These are phyloP conservation scores for Zaprionus kolodkinae DNA, from an alignment of 1,140 invertebrate species.

Conservation along the genomic window DNA sequence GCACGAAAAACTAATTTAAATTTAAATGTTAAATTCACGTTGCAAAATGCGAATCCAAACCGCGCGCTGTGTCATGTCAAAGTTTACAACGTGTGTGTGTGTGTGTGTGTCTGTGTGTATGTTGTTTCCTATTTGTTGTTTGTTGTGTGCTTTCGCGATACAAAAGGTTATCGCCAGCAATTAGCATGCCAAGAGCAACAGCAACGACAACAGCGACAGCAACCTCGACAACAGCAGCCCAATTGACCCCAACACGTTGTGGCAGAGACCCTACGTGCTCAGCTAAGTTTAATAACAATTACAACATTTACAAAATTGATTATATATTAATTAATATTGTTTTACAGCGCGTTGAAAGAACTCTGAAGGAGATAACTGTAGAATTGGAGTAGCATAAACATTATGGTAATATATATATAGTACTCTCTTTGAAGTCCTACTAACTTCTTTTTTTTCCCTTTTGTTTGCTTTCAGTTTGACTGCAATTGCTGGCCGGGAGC, in stretches of 20 bases:
- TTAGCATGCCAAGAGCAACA: conserved; percentile 48
- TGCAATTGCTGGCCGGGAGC: neutral
- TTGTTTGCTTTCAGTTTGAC: neutral
- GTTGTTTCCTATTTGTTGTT: conserved; percentile 21
- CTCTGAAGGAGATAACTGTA: neutral
- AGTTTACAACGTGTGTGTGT: conserved; percentile 18
- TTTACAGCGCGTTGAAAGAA: neutral
- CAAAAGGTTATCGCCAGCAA: conserved; percentile 58
- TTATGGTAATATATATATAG: neutral
- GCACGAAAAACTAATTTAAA: conserved; percentile 67
- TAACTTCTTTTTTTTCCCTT: neutral
- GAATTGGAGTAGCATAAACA: neutral
- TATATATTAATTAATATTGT: neutral
- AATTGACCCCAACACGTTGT: conserved; percentile 19
- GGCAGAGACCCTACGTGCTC: neutral
- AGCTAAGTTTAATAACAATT: neutral
- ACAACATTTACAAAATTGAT: neutral
- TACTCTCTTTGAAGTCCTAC: neutral
- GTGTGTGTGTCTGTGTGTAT: conserved; percentile 10
- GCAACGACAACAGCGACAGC: conserved; percentile 28
- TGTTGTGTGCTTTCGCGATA: conserved; percentile 25
- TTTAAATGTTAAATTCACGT: conserved; percentile 63
- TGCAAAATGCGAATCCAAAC: conserved; percentile 45
- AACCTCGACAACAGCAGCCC: conserved; percentile 5
- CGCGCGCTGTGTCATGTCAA: conserved; percentile 12